Conservation (phyloP, 2,113 vertebrate species). For the Labeo rohita region DNA sequence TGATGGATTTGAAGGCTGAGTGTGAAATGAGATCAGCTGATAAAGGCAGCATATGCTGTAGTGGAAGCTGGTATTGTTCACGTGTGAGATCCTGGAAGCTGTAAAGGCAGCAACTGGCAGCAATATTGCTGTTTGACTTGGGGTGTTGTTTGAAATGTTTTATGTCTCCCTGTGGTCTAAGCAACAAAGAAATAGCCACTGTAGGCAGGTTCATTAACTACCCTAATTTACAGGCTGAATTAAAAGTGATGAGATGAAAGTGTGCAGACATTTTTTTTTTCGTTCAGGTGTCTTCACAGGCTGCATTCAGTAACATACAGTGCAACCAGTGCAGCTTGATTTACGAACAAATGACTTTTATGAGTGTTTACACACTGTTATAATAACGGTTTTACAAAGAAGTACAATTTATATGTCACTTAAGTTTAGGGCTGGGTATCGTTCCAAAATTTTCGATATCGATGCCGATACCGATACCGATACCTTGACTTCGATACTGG, state of each 20-base stretch:
- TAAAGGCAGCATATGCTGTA: conserved; percentile 21
- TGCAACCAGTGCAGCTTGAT: background rate
- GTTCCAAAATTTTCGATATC: too few species aligned
- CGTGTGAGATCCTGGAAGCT: background rate
- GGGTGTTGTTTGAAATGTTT: conserved; percentile 2
- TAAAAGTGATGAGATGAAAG: background rate
- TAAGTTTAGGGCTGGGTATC: too few species aligned
- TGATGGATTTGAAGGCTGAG: conserved; percentile 48
- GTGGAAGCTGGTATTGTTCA: conserved; percentile 38
- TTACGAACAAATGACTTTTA: background rate
- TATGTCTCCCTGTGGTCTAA: background rate
- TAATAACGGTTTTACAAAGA: too few species aligned
- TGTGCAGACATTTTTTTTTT: background rate
- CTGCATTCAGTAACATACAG: background rate
- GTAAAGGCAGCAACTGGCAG: background rate
- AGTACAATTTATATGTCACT: too few species aligned
- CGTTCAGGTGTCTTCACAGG: background rate
- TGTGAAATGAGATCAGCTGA: conserved; percentile 30
- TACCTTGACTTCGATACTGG: too few species aligned
- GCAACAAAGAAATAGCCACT: background rate
- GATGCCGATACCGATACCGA: too few species aligned
- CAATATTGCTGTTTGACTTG: background rate
- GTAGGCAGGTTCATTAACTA: background rate
- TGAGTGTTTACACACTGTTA: too few species aligned
- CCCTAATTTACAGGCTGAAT: background rate